Evolutionary conservation across 2,113 vertebrate genomes (phyloP).

Genomic region (Morone chrysops): DNA sequence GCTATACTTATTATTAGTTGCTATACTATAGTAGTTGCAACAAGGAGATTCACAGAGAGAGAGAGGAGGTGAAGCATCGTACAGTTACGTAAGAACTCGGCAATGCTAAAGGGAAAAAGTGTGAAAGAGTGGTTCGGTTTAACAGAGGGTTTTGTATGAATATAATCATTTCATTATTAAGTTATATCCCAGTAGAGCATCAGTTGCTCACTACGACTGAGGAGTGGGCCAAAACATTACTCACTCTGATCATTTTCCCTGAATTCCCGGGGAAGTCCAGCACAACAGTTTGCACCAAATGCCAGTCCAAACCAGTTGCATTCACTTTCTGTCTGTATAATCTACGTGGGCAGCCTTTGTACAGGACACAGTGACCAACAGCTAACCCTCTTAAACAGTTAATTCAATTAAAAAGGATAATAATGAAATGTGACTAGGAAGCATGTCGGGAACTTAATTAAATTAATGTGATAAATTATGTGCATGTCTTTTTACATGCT

Average conservation of each 20-base stretch:
- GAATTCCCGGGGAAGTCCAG: not conserved
- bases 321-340: not conserved
- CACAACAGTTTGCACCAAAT: not conserved
- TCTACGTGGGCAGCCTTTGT: not conserved
- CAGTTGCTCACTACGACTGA: not conserved
- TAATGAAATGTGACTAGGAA: slow-evolving; percentile 10
- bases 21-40: no score
- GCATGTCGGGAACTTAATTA: slow-evolving; percentile 22
- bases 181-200: not conserved
- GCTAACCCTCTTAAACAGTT: slow-evolving; percentile 16
- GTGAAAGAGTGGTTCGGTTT: not conserved
- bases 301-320: not conserved
- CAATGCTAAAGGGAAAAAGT: not conserved
- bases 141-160: not conserved
- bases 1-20: no score
- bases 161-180: not conserved
- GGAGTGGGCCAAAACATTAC: not conserved
- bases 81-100: not conserved
- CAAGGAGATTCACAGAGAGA: no score
- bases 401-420: slow-evolving; percentile 32
- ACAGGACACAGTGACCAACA: not conserved
- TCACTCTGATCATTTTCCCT: not conserved
- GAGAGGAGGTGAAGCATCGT: no score
- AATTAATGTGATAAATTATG: slow-evolving; percentile 21
- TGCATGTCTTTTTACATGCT: not conserved